Evolutionary conservation across 2,797 vertebrate genomes (phyloP).

Genomic region (Poeciliopsis gracilis): DNA sequence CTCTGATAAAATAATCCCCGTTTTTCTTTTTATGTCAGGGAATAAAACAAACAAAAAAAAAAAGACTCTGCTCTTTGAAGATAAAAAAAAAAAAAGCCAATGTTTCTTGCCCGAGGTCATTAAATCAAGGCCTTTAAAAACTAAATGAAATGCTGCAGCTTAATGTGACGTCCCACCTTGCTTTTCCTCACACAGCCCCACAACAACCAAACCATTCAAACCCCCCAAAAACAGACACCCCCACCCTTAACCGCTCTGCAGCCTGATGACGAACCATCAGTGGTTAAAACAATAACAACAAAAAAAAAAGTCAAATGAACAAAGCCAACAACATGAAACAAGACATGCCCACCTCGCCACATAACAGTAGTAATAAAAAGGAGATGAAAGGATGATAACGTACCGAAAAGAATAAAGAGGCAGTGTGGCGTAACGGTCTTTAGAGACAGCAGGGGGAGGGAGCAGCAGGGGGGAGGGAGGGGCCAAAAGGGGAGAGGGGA

Average conservation of each 20-base stretch:
- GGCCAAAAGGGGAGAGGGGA: slow-evolving; percentile 95
- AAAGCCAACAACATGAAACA: slow-evolving; percentile 80
- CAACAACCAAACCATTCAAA: slow-evolving; percentile 71
- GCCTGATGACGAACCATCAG: slow-evolving; percentile 73
- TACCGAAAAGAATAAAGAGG: slow-evolving; percentile 99
- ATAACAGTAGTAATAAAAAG: slow-evolving; percentile 83
- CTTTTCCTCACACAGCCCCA: slow-evolving; percentile 71
- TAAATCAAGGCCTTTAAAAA: slow-evolving; percentile 22
- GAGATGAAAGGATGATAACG: slow-evolving; percentile 99
- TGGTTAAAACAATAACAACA: slow-evolving; percentile 60
- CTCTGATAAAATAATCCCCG: slow-evolving; percentile 38
- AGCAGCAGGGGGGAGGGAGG: slow-evolving; percentile 92
- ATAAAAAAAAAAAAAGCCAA: slow-evolving; percentile 32
- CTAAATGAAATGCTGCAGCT: slow-evolving; percentile 73
- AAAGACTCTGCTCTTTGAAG: slow-evolving; percentile 41
- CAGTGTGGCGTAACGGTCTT: slow-evolving; percentile 99
- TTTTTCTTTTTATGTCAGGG: slow-evolving; percentile 43
- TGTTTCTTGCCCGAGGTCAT: slow-evolving; percentile 31
- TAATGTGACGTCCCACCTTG: slow-evolving; percentile 53
- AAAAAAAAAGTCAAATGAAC: slow-evolving; percentile 22
- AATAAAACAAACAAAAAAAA: slow-evolving; percentile 17
- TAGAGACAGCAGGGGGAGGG: slow-evolving; percentile 99
- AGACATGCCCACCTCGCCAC: slow-evolving; percentile 82
- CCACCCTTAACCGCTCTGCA: slow-evolving; percentile 64
- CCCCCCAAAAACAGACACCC: slow-evolving; percentile 56